phyloP scores from a whole-genome alignment of 2,888 invertebrate genomes.

The Lasioglossum morio region DNA sequence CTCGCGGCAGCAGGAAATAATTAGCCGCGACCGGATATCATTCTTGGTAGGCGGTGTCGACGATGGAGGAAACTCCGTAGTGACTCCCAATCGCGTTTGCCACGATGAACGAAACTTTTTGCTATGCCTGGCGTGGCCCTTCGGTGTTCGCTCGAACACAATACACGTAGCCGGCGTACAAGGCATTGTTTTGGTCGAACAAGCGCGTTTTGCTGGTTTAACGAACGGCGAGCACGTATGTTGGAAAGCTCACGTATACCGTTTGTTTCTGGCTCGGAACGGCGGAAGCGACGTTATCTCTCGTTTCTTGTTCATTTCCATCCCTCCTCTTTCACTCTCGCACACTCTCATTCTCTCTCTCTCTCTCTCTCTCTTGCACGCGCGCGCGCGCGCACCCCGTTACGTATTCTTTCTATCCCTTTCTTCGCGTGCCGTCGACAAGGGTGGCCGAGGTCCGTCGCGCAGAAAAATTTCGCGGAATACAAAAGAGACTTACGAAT shows the following conservation, averaged over 20 bases:
- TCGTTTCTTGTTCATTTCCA: constrained; percentile 55
- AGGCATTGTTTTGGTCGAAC: constrained; percentile 76
- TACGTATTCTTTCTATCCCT: background rate
- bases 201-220: constrained; percentile 72
- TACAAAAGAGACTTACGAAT: constrained; percentile 53
- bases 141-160: constrained; percentile 69
- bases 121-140: constrained; percentile 70
- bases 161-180: constrained; percentile 68
- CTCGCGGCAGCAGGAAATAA: constrained; percentile 76
- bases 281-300: constrained; percentile 71
- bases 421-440: background rate
- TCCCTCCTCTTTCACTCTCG: constrained; percentile 22
- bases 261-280: constrained; percentile 64
- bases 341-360: background rate
- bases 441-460: background rate
- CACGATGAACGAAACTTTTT: constrained; percentile 45
- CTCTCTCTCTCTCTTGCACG: background rate
- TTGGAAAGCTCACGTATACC: constrained; percentile 70
- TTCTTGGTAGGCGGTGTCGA: constrained; percentile 60
- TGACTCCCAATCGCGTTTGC: constrained; percentile 46
- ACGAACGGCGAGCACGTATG: constrained; percentile 71
- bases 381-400: too few species aligned
- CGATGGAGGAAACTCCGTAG: constrained; percentile 27
- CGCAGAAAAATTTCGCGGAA: constrained; percentile 27
- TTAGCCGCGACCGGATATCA: constrained; percentile 75